Base-by-base conservation (phyloP, 2,888 invertebrate species). In the Cephus spinipes region DNA sequence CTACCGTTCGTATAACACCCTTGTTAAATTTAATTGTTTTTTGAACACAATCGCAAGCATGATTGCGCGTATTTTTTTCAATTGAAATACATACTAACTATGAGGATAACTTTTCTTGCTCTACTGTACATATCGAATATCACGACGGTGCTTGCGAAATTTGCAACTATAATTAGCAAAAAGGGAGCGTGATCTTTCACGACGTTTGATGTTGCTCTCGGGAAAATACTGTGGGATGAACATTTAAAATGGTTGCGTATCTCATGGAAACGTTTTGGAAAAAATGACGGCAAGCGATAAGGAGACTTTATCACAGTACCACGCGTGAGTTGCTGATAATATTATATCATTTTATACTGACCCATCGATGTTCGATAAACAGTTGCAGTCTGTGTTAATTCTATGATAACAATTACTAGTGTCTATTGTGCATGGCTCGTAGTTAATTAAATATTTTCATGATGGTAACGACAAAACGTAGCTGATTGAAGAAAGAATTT, bases 1-100 rank as follows among this genome's bases (percentile, higher is more conserved):
- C 73, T 73, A 71, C 73, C 69, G 35, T 23, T 33, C 68, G 3
- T 11, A 31, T 23, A 55, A 15, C 74, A 69, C 68, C 79, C 75
- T 77, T 80, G n/a, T 40, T 76, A 77, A 76, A 73, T 81, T 78
- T 76, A 83, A 80, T 85, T 80, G 79, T 81, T 79, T 83, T 81
- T 33, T 34, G 71, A 73, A 68, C 33, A 76, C 79, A 85, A 87
- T 86, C 85, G 74, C 75, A 40, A 71, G 79, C 74, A 34, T 40
- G 74, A 74, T 74, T 74, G 74, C 34, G 9, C 74, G n/a, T 74
- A 74, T 74, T 74, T 74, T 74, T 84, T 85, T 85, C 82, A 86
- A 86, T 87, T 84, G 2, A 84, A 81, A 79, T 83, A 79, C 78
- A 80, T 78, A 30, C 79, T 30, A 77, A 35, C 73, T 33, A 68